phyloP scores from a whole-genome alignment of 2,113 vertebrate species.

The Sapayoa aenigma region DNA sequence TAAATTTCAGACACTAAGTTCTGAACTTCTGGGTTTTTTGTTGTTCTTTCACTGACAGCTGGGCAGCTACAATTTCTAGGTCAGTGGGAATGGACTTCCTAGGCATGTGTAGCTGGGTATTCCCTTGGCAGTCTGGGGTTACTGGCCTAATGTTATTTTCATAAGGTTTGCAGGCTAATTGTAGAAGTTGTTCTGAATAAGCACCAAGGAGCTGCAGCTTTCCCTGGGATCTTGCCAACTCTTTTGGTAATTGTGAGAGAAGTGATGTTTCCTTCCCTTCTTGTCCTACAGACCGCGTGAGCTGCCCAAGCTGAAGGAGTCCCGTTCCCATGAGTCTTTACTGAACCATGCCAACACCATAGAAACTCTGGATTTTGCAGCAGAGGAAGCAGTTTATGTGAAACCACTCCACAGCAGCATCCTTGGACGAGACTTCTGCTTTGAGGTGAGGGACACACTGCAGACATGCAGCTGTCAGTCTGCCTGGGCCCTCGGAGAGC shows the following conservation, averaged over 20 bases:
- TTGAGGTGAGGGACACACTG: constrained; percentile 80
- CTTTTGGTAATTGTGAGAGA: background rate
- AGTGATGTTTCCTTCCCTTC: background rate
- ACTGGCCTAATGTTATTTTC: background rate
- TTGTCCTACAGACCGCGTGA: constrained; percentile 79
- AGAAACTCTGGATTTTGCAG: constrained; percentile 88
- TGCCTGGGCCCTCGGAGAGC: background rate
- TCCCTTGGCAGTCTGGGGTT: background rate
- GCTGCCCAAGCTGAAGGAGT: constrained; percentile 90
- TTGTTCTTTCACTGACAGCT: background rate
- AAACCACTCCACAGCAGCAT: constrained; percentile 95
- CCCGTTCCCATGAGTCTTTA: constrained; percentile 89
- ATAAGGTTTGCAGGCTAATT: background rate
- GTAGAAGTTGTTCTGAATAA: background rate
- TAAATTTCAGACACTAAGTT: background rate
- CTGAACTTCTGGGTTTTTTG: background rate
- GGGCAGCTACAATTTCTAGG: background rate
- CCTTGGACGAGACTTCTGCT: constrained; percentile 95
- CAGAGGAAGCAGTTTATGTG: constrained; percentile 87
- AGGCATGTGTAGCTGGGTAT: background rate
- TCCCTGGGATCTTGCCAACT: background rate
- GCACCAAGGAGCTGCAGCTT: background rate
- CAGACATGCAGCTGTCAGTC: background rate
- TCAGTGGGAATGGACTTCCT: background rate
- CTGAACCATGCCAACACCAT: constrained; percentile 86